phyloP scores from a whole-genome alignment of 2,113 vertebrate species.

The Lepus timidus region DNA sequence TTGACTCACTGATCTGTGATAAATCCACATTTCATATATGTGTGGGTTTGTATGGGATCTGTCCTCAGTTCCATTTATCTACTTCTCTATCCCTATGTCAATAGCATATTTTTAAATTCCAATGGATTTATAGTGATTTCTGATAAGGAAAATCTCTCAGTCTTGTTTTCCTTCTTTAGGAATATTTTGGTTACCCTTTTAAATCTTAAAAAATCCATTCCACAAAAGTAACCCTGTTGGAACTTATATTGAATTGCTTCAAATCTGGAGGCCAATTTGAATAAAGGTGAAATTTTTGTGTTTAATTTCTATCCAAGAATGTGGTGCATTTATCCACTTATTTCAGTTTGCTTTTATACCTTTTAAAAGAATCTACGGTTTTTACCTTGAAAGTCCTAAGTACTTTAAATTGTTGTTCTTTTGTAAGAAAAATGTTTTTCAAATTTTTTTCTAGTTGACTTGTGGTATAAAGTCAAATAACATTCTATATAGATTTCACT shows the following conservation, averaged over 20 bases:
- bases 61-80: neutral
- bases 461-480: neutral
- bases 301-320: neutral
- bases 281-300: neutral
- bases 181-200: neutral
- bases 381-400: neutral
- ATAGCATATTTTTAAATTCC: neutral
- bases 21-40: neutral
- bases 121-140: neutral
- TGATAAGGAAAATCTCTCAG: neutral
- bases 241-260: neutral
- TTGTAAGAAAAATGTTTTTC: neutral
- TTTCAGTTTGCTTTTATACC: neutral
- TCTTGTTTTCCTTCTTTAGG: neutral
- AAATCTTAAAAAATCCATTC: neutral
- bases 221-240: neutral
- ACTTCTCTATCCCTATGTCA: neutral
- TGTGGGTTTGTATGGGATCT: neutral
- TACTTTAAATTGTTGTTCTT: neutral
- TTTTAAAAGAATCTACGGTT: neutral
- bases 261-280: neutral
- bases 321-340: neutral
- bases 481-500: neutral
- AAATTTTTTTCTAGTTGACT: neutral
- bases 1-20: neutral